Evolutionary conservation across 2,797 vertebrate species (phyloP), one percentile per base, ranked within the genome.

Genomic region (Pterois miles): DNA sequence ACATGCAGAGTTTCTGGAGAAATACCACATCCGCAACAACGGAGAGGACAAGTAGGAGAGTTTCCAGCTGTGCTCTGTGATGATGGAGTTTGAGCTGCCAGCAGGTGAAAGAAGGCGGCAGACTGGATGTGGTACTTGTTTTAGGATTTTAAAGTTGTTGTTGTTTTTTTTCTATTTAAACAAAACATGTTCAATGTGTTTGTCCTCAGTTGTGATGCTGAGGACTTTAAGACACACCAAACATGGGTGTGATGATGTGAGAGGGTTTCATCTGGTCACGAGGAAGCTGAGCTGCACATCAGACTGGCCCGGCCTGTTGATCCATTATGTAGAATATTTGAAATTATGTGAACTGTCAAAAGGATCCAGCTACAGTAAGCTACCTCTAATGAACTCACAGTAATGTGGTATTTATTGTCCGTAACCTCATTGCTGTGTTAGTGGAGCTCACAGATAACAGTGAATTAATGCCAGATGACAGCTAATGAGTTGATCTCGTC

Each of bases 1-100:
- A 73, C 95, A 94, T 0, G 81, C 93, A 0, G 94, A 94, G 80
- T 96, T 95, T 68, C 18, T 88, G 72, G 91, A 96, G 86, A 95
- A 93, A 78, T 93, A 92, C 76, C 91, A 86, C 56, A 71, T 60
- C 7, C 66, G 1, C n/a, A 76, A 29, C 0, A 50, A 38, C 3
- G 78, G 88, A 73, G 79, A 88, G 3, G 91, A 89, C 43, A 93
- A 95, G 82, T 94, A 92, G 89, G 68, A 81, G 71, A 40, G 36
- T 56, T 57, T 74, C 38, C 40, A 38, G 3, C 74, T 77, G 78
- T 53, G 34, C 62, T 73, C 63, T 0, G 34, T 11, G 69, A 43
- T 48, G 54, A 58, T 14, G 23, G 52, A 59, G 38, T 50, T 60
- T 62, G 5, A 84, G 16, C 66, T 46, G 59, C 33, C 85, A 43